These are phyloP conservation scores for Taxidea taxus DNA, from an alignment of 2,113 vertebrate genomes.

Conservation along the genomic window DNA sequence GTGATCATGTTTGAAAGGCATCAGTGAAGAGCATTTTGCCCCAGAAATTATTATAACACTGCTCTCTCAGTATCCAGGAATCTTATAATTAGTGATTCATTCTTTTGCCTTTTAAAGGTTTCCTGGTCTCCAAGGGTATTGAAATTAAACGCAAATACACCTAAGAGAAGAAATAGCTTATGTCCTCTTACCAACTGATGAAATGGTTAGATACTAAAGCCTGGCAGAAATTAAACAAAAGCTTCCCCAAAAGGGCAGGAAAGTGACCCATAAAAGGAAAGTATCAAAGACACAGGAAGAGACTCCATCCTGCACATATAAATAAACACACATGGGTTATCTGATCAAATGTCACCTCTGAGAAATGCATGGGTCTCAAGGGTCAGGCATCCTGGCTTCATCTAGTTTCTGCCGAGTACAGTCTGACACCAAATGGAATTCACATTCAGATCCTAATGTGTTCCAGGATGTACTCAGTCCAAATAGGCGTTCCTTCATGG, in stretches of 20 bases:
- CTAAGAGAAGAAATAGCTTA: background rate
- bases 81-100: slow-evolving; percentile 40
- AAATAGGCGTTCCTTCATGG: background rate
- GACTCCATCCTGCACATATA: background rate
- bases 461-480: background rate
- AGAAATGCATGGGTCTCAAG: background rate
- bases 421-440: background rate
- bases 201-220: background rate
- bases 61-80: slow-evolving; percentile 28
- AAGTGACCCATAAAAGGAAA: background rate
- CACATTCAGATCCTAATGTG: background rate
- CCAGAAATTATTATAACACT: slow-evolving; percentile 45
- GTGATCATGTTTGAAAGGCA: background rate
- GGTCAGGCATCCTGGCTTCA: background rate
- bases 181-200: background rate
- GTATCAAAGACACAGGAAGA: background rate
- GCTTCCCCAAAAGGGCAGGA: background rate
- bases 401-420: background rate
- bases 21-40: slow-evolving; percentile 31
- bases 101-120: slow-evolving; percentile 46
- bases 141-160: slow-evolving; percentile 51
- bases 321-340: background rate
- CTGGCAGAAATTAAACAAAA: slow-evolving; percentile 28
- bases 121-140: slow-evolving; percentile 19
- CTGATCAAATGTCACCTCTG: background rate